Evolutionary conservation across 2,113 vertebrate genomes (phyloP), one percentile per base, ranked within the genome.

Genomic region (Sylvilagus bachmani): DNA sequence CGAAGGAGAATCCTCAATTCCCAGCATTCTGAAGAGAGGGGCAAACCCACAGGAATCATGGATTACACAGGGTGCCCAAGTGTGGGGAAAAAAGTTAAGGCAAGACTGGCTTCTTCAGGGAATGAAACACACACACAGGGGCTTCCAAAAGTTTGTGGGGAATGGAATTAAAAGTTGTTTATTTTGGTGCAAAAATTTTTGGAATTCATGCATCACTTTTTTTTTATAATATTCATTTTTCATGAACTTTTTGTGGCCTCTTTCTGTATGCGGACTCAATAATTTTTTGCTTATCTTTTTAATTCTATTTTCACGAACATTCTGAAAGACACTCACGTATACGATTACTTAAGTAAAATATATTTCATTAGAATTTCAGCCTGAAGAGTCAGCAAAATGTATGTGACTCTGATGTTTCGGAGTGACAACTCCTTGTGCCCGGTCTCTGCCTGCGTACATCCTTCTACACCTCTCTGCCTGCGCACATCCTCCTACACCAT

Each of bases 331-430:
- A 58, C 19, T 14, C 19, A 6, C 29, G 21, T 49, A 22, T 49
- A 10, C 61, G 31, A n/a, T 27, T 67, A 77, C 49, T 16, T 19
- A 36, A 25, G 49, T 25, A 51, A 53, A 64, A 27, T 22, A 29
- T 2, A 38, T 91, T 84, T 81, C 71, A 82, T 70, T 78, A 75
- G 58, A 88, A 86, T 84, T 84, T 61, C 55, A 87, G 24, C 10
- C 44, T 55, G 51, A 90, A 62, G 5, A 91, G n/a, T 31, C 81
- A 84, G 64, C 33, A 61, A 49, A 77, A 64, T 69, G n/a, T 62
- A 67, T 27, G 61, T 58, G 25, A 27, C 21, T 53, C 31, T 27
- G n/a, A 3, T 22, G 61, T 64, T 83, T 61, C n/a, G 58, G 51
- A 82, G 69, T 5, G 80, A 64, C 25, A 53, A 36, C 33, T 31